These are phyloP conservation scores for Parelbella ahira DNA, from an alignment of 2,888 invertebrate genomes.

Conservation along the genomic window DNA sequence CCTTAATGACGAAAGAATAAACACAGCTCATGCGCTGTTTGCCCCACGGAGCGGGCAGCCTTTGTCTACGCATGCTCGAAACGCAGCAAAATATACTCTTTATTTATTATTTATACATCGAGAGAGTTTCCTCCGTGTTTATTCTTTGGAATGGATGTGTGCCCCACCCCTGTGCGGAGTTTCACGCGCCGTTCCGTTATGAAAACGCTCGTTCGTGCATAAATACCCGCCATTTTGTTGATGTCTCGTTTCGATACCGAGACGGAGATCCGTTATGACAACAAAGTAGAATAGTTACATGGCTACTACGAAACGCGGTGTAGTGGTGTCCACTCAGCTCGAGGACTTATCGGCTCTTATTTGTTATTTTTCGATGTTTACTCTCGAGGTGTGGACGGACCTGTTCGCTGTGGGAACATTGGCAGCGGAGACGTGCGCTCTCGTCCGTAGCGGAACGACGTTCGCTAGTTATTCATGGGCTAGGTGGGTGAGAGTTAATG, in stretches of 20 bases:
- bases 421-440: conserved; percentile 39
- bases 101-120: conserved; percentile 77
- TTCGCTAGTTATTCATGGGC: conserved; percentile 59
- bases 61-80: conserved; percentile 68
- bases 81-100: conserved; percentile 69
- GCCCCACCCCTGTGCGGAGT: conserved; percentile 42
- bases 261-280: conserved; percentile 54
- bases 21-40: conserved; percentile 58
- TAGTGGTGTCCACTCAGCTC: conserved; percentile 39
- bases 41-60: conserved; percentile 52
- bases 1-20: conserved; percentile 75
- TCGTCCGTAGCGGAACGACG: conserved; percentile 41
- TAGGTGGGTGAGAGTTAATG: conserved; percentile 70
- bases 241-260: conserved; percentile 38
- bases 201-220: conserved; percentile 43
- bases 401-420: conserved; percentile 42
- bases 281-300: conserved; percentile 46
- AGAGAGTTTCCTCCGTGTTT: conserved; percentile 69
- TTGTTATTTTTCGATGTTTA: conserved; percentile 56
- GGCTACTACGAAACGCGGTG: conserved; percentile 40
- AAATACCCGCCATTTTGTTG: conserved; percentile 56
- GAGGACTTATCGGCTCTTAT: conserved; percentile 47
- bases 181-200: conserved; percentile 51
- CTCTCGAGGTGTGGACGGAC: conserved; percentile 36
- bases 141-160: conserved; percentile 74